Conservation (phyloP, 2,797 vertebrate species). For the Pangasius larnaudii region DNA sequence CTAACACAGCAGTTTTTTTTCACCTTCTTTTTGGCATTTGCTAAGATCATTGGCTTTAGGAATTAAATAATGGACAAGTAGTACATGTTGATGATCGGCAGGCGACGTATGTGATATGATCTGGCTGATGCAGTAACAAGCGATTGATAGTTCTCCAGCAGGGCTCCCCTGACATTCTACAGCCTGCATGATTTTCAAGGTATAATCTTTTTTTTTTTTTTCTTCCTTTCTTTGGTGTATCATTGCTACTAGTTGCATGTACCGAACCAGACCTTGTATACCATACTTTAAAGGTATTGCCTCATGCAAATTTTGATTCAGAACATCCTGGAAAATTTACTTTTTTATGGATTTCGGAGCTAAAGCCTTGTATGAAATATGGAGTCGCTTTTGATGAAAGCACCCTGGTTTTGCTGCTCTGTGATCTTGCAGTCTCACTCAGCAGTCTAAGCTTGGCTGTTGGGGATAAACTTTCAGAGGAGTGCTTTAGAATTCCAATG, state of each 20-base stretch:
- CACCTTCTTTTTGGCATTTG: not conserved
- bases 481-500: conserved; percentile 53
- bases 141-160: conserved; percentile 17
- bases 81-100: conserved; percentile 20
- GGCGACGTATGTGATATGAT: not conserved
- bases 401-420: conserved; percentile 41
- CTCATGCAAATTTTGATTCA: conserved; percentile 30
- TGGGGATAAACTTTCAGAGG: conserved; percentile 46
- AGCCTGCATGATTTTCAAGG: not conserved
- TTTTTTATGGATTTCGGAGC: conserved; percentile 15
- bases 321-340: conserved; percentile 34
- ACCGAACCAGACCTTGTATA: not conserved
- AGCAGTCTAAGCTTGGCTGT: conserved; percentile 49
- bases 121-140: not conserved
- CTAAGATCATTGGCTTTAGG: not conserved
- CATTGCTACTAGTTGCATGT: conserved; percentile 37
- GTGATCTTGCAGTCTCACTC: conserved; percentile 45
- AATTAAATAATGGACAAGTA: conserved; percentile 11
- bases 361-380: conserved; percentile 13
- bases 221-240: not conserved
- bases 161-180: not conserved
- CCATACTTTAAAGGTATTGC: conserved; percentile 28
- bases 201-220: not conserved
- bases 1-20: not conserved
- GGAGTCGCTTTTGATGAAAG: conserved; percentile 42